Evolutionary conservation across 1,140 invertebrate genomes (phyloP).

Genomic region (Drosophila ironensis): DNA sequence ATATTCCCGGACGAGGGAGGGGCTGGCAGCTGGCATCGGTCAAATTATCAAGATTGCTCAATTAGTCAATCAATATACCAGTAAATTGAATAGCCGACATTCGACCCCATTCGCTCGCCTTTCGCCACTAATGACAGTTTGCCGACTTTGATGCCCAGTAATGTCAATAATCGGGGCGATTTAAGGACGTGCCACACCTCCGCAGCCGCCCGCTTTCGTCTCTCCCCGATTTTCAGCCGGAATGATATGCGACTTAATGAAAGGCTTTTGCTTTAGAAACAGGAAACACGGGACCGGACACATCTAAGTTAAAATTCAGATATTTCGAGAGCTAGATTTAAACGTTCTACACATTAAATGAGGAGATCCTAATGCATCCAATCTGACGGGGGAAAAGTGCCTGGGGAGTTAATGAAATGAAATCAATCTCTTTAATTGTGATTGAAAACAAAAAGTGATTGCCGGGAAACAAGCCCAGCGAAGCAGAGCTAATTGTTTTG

Average conservation of each 20-base stretch:
- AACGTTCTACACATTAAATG: no score
- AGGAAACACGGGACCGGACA: no score
- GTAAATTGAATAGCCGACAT: slow-evolving; percentile 44
- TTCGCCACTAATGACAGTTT: slow-evolving; percentile 43
- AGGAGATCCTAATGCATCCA: no score
- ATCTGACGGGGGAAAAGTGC: neutral
- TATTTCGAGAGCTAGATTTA: no score
- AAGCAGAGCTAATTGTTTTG: slow-evolving; percentile 42
- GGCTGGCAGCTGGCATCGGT: neutral
- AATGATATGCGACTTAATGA: neutral
- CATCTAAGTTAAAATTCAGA: no score
- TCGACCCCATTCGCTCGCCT: neutral
- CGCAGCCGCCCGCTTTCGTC: no score
- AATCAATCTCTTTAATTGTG: neutral
- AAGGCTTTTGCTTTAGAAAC: neutral
- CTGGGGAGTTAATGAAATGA: slow-evolving; percentile 7
- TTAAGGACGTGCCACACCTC: neutral
- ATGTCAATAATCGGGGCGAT: slow-evolving; percentile 16
- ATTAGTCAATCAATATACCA: slow-evolving; percentile 51
- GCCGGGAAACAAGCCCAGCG: slow-evolving; percentile 14
- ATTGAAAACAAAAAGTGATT: slow-evolving; percentile 9
- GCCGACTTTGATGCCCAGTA: slow-evolving; percentile 33
- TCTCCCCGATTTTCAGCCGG: no score
- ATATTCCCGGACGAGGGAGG: neutral
- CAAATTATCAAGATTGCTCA: slow-evolving; percentile 53